A percentile compares a stretch with the other conserved stretches of the same genome.
phyloP scores from a whole-genome alignment of 2,888 invertebrate genomes.

The Rotaria macrura region DNA sequence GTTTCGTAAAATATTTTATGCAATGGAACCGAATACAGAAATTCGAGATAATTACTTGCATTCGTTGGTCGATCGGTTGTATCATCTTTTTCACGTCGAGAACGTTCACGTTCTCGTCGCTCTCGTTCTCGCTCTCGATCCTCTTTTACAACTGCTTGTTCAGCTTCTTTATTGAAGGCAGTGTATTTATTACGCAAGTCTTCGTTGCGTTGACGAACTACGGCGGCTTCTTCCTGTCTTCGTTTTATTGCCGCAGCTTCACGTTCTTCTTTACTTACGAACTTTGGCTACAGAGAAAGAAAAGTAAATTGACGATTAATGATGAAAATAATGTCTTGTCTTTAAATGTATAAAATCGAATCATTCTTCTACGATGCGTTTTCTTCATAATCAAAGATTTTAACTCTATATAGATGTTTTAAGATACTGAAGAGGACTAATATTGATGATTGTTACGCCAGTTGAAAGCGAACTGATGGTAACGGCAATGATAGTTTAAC shows the following conservation, averaged over 20 bases:
- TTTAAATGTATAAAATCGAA: too few relatives aligned
- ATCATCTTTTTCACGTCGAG: slow-evolving; percentile 38
- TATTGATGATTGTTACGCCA: too few relatives aligned
- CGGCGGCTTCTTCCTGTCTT: slow-evolving; percentile 74
- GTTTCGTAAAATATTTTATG: too few relatives aligned
- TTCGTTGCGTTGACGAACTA: slow-evolving; percentile 63
- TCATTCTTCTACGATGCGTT: too few relatives aligned
- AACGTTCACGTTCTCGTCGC: slow-evolving; percentile 36
- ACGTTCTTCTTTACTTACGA: slow-evolving; percentile 87
- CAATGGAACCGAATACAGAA: too few relatives aligned
- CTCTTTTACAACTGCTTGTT: neutral
- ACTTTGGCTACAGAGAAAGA: slow-evolving; percentile 63
- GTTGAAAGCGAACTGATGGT: too few relatives aligned
- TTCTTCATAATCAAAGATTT: too few relatives aligned
- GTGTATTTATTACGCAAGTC: slow-evolving; percentile 60
- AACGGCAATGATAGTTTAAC: too few relatives aligned
- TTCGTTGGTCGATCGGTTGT: slow-evolving; percentile 37
- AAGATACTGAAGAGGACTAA: too few relatives aligned
- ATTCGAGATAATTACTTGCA: slow-evolving; percentile 27
- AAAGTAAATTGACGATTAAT: too few relatives aligned
- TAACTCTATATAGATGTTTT: too few relatives aligned
- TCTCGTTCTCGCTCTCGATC: slow-evolving; percentile 38
- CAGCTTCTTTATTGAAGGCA: slow-evolving; percentile 44
- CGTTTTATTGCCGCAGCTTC: slow-evolving; percentile 75
- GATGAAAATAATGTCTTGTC: too few relatives aligned